Percentiles rank a stretch among this genome's conserved stretches.
Evolutionary conservation across 2,797 vertebrate species (phyloP).

Genomic region (Menidia menidia): DNA sequence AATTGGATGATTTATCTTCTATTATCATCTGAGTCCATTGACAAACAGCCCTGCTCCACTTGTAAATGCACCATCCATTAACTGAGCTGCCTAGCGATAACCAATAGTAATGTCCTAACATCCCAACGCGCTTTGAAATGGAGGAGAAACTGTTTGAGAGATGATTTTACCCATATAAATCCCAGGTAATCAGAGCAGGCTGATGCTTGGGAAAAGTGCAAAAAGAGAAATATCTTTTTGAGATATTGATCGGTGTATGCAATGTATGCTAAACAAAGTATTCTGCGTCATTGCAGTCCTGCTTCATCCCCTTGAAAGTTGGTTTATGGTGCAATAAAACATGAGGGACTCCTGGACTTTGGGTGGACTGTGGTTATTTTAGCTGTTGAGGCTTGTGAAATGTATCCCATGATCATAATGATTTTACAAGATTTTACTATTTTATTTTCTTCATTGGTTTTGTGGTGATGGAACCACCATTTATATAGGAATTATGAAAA

Average conservation of each 20-base stretch:
- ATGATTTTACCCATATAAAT: conserved; percentile 34
- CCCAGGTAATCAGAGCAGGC: conserved; percentile 41
- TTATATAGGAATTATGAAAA: no score
- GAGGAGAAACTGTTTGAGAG: conserved; percentile 47
- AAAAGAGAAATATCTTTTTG: conserved; percentile 56
- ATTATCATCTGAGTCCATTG: conserved; percentile 57
- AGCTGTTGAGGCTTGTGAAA: not conserved
- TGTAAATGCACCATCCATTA: conserved; percentile 76
- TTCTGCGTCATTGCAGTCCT: conserved; percentile 79
- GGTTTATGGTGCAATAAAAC: conserved; percentile 83
- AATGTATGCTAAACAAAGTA: conserved; percentile 69
- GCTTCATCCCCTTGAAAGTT: conserved; percentile 76
- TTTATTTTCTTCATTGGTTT: not conserved
- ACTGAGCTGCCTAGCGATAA: conserved; percentile 59
- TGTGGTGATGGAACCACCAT: not conserved
- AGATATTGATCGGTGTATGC: conserved; percentile 71
- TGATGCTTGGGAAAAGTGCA: conserved; percentile 38
- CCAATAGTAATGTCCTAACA: conserved; percentile 49
- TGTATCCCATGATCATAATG: not conserved
- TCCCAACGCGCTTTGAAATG: conserved; percentile 48
- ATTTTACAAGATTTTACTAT: not conserved
- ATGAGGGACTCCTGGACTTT: conserved; percentile 74
- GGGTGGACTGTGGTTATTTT: conserved; percentile 33
- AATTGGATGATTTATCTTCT: conserved; percentile 49
- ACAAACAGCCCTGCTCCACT: conserved; percentile 54